A percentile compares a stretch with the other conserved stretches of the same genome.
Evolutionary conservation across 2,113 vertebrate species (phyloP).

Genomic region (Bettongia penicillata): DNA sequence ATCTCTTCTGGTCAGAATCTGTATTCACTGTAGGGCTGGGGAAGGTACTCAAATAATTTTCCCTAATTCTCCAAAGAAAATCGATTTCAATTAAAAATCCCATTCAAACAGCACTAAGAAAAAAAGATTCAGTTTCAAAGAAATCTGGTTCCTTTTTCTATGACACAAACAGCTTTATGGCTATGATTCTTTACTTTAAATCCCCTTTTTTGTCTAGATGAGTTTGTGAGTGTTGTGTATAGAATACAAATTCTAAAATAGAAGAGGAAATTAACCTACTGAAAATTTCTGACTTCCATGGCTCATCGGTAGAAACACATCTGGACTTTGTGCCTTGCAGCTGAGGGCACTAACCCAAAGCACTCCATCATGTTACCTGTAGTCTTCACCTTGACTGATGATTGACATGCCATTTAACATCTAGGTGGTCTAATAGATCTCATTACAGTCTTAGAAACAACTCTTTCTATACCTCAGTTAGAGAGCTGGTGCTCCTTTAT

Average conservation of each 20-base stretch:
- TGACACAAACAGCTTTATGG: slow-evolving; percentile 70
- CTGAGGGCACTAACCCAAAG: background rate
- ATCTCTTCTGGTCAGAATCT: slow-evolving; percentile 48
- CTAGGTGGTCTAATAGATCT: background rate
- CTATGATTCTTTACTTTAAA: slow-evolving; percentile 74
- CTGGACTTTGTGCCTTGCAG: background rate
- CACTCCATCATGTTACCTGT: background rate
- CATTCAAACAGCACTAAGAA: slow-evolving; percentile 42
- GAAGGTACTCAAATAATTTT: slow-evolving; percentile 63
- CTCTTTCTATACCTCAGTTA: background rate
- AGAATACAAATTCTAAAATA: slow-evolving; percentile 66
- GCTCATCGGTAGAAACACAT: background rate
- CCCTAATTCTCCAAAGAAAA: slow-evolving; percentile 58
- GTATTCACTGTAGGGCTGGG: slow-evolving; percentile 44
- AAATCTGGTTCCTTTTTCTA: slow-evolving; percentile 45
- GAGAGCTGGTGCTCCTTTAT: background rate
- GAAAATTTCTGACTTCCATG: slow-evolving; percentile 45
- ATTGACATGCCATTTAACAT: background rate
- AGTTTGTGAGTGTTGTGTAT: slow-evolving; percentile 65
- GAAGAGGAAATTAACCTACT: slow-evolving; percentile 65
- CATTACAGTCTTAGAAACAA: background rate
- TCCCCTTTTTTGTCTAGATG: slow-evolving; percentile 76
- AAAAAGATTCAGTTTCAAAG: slow-evolving; percentile 43
- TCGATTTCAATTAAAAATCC: slow-evolving; percentile 45
- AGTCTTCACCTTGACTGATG: background rate